phyloP scores from a whole-genome alignment of 2,888 invertebrate species.

The Drosophila subquinaria region DNA sequence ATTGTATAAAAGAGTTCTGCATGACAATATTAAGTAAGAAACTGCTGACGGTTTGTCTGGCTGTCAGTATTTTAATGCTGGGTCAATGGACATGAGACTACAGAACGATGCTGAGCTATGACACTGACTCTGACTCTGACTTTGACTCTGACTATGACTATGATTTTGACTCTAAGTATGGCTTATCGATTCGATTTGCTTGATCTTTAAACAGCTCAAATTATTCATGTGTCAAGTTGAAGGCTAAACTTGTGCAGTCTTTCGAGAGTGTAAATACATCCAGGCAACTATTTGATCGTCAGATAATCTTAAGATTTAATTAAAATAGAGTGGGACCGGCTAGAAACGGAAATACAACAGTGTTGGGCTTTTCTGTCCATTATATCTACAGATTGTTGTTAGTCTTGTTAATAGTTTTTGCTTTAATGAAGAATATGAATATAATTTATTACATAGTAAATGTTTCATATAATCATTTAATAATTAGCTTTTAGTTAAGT shows the following conservation, averaged over 20 bases:
- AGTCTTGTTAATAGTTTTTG: constrained; percentile 24
- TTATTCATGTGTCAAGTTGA: constrained; percentile 77
- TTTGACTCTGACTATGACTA: constrained; percentile 31
- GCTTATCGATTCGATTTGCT: constrained; percentile 57
- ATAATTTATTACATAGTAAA: constrained; percentile 30
- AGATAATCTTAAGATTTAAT: constrained; percentile 63
- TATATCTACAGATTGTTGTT: constrained; percentile 16
- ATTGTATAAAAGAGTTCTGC: constrained; percentile 41
- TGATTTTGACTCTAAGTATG: constrained; percentile 24
- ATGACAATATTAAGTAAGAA: constrained; percentile 19
- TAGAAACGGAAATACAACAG: constrained; percentile 63
- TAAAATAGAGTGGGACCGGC: constrained; percentile 60
- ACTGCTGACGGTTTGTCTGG: constrained; percentile 40
- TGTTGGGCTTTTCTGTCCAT: constrained; percentile 9
- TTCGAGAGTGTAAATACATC: constrained; percentile 52
- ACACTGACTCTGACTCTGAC: constrained; percentile 34
- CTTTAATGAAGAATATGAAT: constrained; percentile 38
- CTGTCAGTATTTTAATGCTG: constrained; percentile 62
- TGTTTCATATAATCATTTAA: not conserved
- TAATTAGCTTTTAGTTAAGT: constrained; percentile 2
- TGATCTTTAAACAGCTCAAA: constrained; percentile 56
- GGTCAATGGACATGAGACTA: constrained; percentile 74
- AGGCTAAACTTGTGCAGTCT: constrained; percentile 57
- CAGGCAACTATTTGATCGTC: constrained; percentile 57
- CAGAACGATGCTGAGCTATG: constrained; percentile 20